Percentiles rank a stretch among this genome's conserved stretches.
phyloP scores from a whole-genome alignment of 2,113 vertebrate genomes.

The Macrotus californicus region DNA sequence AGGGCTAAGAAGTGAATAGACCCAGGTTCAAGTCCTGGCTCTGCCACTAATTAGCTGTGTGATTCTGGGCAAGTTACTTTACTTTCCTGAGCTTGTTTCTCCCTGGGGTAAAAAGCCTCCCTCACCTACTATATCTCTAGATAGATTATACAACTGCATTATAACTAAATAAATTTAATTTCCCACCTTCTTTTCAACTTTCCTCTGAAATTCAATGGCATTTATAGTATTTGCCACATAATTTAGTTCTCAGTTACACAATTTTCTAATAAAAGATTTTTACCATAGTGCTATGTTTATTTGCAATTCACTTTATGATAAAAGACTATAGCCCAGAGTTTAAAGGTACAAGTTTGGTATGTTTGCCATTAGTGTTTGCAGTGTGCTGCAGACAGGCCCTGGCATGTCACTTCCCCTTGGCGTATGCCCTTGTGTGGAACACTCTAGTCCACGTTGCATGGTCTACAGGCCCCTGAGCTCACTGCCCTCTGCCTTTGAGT shows the following conservation, averaged over 20 bases:
- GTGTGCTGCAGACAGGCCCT: background rate
- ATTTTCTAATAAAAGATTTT: constrained; percentile 29
- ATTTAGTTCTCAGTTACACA: constrained; percentile 10
- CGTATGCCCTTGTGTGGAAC: background rate
- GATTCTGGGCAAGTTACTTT: background rate
- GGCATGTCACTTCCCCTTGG: background rate
- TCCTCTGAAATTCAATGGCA: background rate
- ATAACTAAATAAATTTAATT: background rate
- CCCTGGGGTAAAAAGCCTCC: background rate
- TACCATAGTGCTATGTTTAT: background rate
- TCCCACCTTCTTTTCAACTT: background rate
- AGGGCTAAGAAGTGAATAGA: background rate
- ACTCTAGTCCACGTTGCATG: background rate
- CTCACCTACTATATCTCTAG: background rate
- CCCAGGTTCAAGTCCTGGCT: background rate
- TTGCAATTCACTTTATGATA: background rate
- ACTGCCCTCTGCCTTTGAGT: background rate
- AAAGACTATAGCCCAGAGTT: background rate
- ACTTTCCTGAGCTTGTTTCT: background rate
- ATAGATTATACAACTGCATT: background rate
- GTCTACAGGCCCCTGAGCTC: background rate
- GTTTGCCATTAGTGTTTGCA: background rate
- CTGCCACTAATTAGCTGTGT: background rate
- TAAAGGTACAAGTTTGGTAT: background rate
- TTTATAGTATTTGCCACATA: background rate